Evolutionary conservation across 2,888 invertebrate genomes (phyloP).

Genomic region (Oeneis ivallda): DNA sequence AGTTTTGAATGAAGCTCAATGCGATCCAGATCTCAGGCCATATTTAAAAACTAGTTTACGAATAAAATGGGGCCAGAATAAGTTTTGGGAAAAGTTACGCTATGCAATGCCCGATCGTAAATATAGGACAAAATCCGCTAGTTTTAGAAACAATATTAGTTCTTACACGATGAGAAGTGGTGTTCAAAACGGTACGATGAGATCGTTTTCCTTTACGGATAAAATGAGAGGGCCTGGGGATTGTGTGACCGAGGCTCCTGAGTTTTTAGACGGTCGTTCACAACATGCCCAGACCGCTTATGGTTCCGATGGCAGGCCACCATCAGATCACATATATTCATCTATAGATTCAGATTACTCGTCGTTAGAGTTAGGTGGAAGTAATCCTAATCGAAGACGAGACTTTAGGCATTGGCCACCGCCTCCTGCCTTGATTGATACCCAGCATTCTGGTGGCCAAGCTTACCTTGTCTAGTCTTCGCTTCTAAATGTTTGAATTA

Average conservation of each 20-base stretch:
- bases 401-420: conserved; percentile 76
- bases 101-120: conserved; percentile 92
- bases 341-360: conserved; percentile 95
- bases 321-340: conserved; percentile 94
- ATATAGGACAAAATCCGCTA: conserved; percentile 69
- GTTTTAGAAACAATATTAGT: conserved; percentile 90
- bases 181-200: conserved; percentile 82
- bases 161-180: conserved; percentile 89
- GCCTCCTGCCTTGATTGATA: conserved; percentile 70
- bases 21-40: conserved; percentile 92
- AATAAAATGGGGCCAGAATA: conserved; percentile 92
- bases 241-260: conserved; percentile 85
- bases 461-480: conserved; percentile 78
- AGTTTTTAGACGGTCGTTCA: conserved; percentile 63
- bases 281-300: conserved; percentile 72
- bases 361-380: conserved; percentile 86
- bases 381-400: conserved; percentile 69
- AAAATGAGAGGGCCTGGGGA: conserved; percentile 68
- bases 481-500: conserved; percentile 57
- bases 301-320: conserved; percentile 84
- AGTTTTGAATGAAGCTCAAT: conserved; percentile 89
- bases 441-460: conserved; percentile 75
- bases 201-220: conserved; percentile 82
- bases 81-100: conserved; percentile 96
- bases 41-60: conserved; percentile 93